These are phyloP conservation scores for Vanessa cardui DNA, from an alignment of 2,888 invertebrate genomes.

Conservation along the genomic window DNA sequence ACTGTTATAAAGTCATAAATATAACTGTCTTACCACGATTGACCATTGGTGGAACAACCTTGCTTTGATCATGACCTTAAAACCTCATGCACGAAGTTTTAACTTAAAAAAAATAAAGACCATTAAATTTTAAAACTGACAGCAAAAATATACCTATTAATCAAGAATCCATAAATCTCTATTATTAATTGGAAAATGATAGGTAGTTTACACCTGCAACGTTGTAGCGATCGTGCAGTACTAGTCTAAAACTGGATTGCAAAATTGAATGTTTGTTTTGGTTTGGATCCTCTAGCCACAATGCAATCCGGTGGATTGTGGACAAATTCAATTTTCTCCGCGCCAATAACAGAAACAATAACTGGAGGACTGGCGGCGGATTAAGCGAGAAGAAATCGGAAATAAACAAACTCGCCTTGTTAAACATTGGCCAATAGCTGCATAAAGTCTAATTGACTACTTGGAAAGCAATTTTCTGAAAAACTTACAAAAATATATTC, in stretches of 20 bases:
- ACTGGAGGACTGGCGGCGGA: slow-evolving; percentile 37
- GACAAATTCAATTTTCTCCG: slow-evolving; percentile 78
- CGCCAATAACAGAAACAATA: slow-evolving; percentile 70
- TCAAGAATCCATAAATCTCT: slow-evolving; percentile 6
- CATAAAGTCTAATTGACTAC: slow-evolving; percentile 29
- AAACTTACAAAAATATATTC: background rate
- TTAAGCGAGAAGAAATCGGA: slow-evolving; percentile 33
- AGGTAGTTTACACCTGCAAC: slow-evolving; percentile 41
- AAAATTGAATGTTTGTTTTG: slow-evolving; percentile 69
- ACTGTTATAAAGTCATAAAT: too few species aligned
- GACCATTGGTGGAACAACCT: too few species aligned
- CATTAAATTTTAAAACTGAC: too few species aligned
- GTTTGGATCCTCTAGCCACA: slow-evolving; percentile 59
- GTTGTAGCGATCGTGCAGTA: slow-evolving; percentile 44
- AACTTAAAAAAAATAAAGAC: too few species aligned
- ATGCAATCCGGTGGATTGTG: slow-evolving; percentile 71
- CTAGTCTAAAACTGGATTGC: slow-evolving; percentile 60
- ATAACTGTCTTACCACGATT: too few species aligned
- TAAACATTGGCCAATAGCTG: slow-evolving; percentile 23
- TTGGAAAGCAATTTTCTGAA: slow-evolving; percentile 17
- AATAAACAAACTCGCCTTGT: slow-evolving; percentile 29
- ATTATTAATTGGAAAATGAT: slow-evolving; percentile 27
- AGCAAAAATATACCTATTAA: background rate
- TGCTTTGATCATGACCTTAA: too few species aligned
- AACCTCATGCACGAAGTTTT: too few species aligned